A percentile compares a stretch with the other conserved stretches of the same genome.
These are phyloP conservation scores for Diachasma alloeum DNA, from an alignment of 1,140 invertebrate species.

Conservation along the genomic window DNA sequence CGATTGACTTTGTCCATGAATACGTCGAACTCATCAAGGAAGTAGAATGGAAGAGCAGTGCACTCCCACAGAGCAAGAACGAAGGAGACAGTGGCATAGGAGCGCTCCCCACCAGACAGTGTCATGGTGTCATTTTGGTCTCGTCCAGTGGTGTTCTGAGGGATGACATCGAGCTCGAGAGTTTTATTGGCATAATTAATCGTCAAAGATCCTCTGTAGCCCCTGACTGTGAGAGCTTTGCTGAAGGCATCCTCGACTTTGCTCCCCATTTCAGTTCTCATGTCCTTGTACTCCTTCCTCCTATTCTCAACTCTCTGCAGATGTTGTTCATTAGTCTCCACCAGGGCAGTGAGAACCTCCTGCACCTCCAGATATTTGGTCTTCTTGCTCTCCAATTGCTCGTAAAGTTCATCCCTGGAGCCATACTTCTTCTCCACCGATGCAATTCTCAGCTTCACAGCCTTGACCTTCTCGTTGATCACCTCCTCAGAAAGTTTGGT, in stretches of 20 bases:
- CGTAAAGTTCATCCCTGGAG: conserved; percentile 40
- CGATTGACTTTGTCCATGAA: conserved; percentile 90
- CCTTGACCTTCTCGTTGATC: conserved; percentile 32
- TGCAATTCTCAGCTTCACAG: conserved; percentile 39
- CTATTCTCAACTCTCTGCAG: conserved; percentile 49
- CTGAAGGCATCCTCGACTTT: conserved; percentile 63
- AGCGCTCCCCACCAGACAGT: conserved; percentile 94
- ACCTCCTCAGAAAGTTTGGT: conserved; percentile 48
- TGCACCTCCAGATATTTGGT: conserved; percentile 41
- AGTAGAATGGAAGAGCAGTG: conserved; percentile 90
- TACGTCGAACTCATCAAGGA: conserved; percentile 98
- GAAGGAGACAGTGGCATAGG: conserved; percentile 93
- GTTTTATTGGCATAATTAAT: conserved; percentile 69
- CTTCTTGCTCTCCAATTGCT: conserved; percentile 44
- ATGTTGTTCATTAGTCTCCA: conserved; percentile 50
- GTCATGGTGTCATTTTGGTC: conserved; percentile 61
- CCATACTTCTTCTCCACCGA: conserved; percentile 48
- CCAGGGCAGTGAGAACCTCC: conserved; percentile 37
- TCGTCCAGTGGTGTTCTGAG: conserved; percentile 56
- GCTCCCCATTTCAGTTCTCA: conserved; percentile 60
- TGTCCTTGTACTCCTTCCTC: conserved; percentile 51
- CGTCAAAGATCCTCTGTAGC: conserved; percentile 69
- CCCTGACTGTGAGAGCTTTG: conserved; percentile 60
- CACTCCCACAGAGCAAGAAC: conserved; percentile 93
- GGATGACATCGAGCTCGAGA: conserved; percentile 70